phyloP scores from a whole-genome alignment of 1,140 invertebrate genomes.

The Drosophila kanapiae region DNA sequence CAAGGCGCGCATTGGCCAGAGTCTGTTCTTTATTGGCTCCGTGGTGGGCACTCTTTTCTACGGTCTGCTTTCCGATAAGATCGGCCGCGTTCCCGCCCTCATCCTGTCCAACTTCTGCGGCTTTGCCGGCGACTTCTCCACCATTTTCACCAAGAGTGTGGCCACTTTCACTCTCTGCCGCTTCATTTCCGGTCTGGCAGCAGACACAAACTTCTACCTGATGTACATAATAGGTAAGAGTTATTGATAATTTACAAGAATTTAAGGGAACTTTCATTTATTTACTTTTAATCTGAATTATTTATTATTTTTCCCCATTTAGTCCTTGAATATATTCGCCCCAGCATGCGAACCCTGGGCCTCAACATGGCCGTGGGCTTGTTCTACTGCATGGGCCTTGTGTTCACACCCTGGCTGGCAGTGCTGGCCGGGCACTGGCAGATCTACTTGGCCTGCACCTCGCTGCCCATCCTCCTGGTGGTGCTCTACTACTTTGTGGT shows the following conservation, averaged over 20 bases:
- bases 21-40: conserved; percentile 88
- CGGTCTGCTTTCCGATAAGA: conserved; percentile 87
- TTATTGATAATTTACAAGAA: not conserved
- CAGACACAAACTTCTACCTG: conserved; percentile 88
- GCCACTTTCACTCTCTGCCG: conserved; percentile 86
- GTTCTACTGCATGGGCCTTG: conserved; percentile 87
- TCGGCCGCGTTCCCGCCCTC: conserved; percentile 87
- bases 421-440: conserved; percentile 86
- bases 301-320: not conserved
- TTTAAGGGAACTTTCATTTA: not conserved
- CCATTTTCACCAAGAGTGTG: conserved; percentile 86
- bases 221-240: conserved; percentile 88
- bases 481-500: conserved; percentile 86
- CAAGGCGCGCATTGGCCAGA: conserved; percentile 87
- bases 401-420: conserved; percentile 87
- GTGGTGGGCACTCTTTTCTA: conserved; percentile 87
- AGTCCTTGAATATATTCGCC: conserved; percentile 88
- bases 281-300: not conserved
- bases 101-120: conserved; percentile 87
- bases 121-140: conserved; percentile 86
- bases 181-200: conserved; percentile 87
- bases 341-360: conserved; percentile 87
- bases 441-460: conserved; percentile 86
- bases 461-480: conserved; percentile 86
- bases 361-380: conserved; percentile 88